phyloP scores from a whole-genome alignment of 2,797 vertebrate species.

The Schizothorax lantsangensis region DNA sequence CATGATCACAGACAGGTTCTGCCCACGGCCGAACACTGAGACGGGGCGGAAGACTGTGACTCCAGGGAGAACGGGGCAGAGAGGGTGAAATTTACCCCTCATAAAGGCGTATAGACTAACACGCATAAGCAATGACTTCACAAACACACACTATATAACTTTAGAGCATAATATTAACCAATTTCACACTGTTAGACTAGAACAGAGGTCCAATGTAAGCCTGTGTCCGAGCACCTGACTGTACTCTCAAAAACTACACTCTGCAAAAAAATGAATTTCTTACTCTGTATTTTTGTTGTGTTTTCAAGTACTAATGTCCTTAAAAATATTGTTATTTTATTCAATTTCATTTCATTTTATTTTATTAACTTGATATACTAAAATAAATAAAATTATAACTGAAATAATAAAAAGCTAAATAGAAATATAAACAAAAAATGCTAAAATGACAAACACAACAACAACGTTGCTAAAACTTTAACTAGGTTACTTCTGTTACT shows the following conservation, averaged over 20 bases:
- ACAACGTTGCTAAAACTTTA: neutral
- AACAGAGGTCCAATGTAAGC: neutral
- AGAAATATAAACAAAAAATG: too few relatives aligned
- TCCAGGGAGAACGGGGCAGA: slow-evolving; percentile 38
- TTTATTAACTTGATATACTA: too few relatives aligned
- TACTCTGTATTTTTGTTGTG: neutral
- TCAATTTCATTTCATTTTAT: too few relatives aligned
- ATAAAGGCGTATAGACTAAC: neutral
- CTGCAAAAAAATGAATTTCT: neutral
- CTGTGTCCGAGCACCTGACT: too few relatives aligned
- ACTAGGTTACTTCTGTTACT: neutral
- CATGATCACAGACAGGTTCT: slow-evolving; percentile 94
- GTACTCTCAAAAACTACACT: neutral
- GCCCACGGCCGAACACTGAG: slow-evolving; percentile 45
- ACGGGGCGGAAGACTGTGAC: slow-evolving; percentile 39
- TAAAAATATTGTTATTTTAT: neutral
- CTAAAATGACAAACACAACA: neutral
- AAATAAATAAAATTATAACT: too few relatives aligned
- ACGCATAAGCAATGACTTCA: neutral
- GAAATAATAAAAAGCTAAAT: neutral
- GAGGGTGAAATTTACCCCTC: slow-evolving; percentile 6
- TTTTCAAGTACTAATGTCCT: neutral
- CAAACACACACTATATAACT: neutral
- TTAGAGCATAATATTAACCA: neutral
- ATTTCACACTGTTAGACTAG: neutral